Conservation (phyloP, 2,797 vertebrate genomes). For the Toxotes lorentzi region DNA sequence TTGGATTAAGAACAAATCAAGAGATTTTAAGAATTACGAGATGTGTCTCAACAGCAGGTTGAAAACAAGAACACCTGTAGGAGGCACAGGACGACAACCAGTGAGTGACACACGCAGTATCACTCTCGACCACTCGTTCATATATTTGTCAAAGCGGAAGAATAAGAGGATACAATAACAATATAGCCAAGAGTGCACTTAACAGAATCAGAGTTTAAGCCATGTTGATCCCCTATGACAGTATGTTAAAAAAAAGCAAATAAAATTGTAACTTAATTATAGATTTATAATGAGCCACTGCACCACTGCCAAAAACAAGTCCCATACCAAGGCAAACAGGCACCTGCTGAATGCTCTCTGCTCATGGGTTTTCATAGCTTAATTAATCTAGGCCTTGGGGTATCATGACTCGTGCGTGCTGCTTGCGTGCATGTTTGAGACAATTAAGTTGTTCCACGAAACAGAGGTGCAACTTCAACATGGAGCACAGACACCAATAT, state of each 20-base stretch:
- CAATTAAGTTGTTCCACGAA: slow-evolving; percentile 87
- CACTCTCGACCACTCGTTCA: slow-evolving; percentile 51
- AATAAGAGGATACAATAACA: slow-evolving; percentile 50
- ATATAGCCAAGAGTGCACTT: slow-evolving; percentile 75
- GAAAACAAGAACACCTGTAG: slow-evolving; percentile 65
- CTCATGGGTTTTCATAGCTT: slow-evolving; percentile 87
- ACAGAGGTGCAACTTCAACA: slow-evolving; percentile 83
- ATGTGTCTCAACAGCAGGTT: slow-evolving; percentile 40
- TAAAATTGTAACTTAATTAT: slow-evolving; percentile 86
- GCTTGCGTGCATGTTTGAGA: slow-evolving; percentile 82
- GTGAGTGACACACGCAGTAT: slow-evolving; percentile 35
- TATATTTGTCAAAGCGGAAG: slow-evolving; percentile 59
- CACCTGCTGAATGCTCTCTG: slow-evolving; percentile 85
- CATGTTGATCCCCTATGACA: slow-evolving; percentile 70
- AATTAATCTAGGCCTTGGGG: slow-evolving; percentile 89
- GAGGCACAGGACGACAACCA: slow-evolving; percentile 32
- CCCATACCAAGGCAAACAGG: slow-evolving; percentile 85
- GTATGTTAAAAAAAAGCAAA: slow-evolving; percentile 76
- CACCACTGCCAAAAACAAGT: slow-evolving; percentile 84
- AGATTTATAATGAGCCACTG: slow-evolving; percentile 84
- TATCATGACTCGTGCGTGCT: slow-evolving; percentile 84
- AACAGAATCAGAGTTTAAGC: slow-evolving; percentile 75
- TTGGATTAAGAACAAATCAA: slow-evolving; percentile 78
- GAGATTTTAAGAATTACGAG: slow-evolving; percentile 67
- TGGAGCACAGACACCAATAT: slow-evolving; percentile 68